Evolutionary conservation across 2,113 vertebrate species (phyloP), one percentile per base, ranked within the genome.

Genomic region (Oncorhynchus clarkii): DNA sequence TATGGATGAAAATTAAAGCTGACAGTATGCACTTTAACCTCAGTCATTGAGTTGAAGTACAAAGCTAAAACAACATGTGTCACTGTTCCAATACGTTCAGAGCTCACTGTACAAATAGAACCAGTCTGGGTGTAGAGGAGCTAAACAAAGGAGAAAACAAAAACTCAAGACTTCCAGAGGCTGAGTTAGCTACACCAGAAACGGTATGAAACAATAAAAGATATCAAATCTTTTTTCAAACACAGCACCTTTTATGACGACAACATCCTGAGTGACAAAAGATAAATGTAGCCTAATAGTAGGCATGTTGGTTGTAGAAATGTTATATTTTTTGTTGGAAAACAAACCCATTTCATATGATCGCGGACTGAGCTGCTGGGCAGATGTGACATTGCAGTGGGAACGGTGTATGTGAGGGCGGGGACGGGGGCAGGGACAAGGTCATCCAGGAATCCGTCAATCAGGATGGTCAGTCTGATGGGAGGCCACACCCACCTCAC

Each of bases 261-360:
- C 90, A 90, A 88, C 90, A 92, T 91, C 91, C 91, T 88, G 89
- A 92, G 89, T 90, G 89, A 92, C 91, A 91, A 82, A 90, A 82
- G 83, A 89, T 71, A 79, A 88, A 86, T 45, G 81, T 83, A 62
- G 51, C 51, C 51, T 54, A 54, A 54, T 24, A 11, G 27, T 20
- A 20, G 14, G 64, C 22, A 67, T 67, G 27, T 29, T 81, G 88
- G 75, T 83, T 86, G 70, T 82, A 86, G 88, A 82, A 80, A 89
- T 69, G 83, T 90, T 89, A 86, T 84, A 68, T 34, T n/a, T 68
- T 29, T 18, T 18, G 20, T 18, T 31, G 18, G 75, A 90, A 86
- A 88, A 93, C 92, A 88, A 89, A 94, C 93, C 93, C 93, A 94
- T 94, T 94, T 94, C 93, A 94, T 94, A 92, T 94, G 93, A 91